Evolutionary conservation across 1,140 invertebrate genomes (phyloP).

Genomic region (Drosophila bocki): DNA sequence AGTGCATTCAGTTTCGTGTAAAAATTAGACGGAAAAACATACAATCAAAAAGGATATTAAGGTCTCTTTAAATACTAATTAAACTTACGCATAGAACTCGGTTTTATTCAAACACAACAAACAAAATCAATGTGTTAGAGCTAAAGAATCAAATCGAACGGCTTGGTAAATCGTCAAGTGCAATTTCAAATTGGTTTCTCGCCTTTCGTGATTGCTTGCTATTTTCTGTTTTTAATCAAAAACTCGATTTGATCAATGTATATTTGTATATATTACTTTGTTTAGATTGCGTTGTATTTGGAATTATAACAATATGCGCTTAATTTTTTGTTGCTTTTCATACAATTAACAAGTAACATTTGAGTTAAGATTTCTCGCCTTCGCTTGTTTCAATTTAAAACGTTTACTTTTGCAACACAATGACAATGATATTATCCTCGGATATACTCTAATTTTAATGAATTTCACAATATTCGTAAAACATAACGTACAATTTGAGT

Average conservation of each 20-base stretch:
- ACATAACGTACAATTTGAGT: conserved; percentile 65
- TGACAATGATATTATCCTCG: conserved; percentile 50
- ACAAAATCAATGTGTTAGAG: conserved; percentile 28
- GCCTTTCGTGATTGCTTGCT: conserved; percentile 56
- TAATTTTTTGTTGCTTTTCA: conserved; percentile 63
- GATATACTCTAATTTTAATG: conserved; percentile 62
- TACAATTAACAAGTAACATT: conserved; percentile 78
- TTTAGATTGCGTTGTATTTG: conserved; percentile 58
- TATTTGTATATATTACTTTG: conserved; percentile 33
- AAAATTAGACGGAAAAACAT: conserved; percentile 52
- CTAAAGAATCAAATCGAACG: conserved; percentile 22
- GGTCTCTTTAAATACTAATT: conserved; percentile 40
- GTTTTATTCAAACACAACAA: conserved; percentile 46
- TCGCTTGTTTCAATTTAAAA: conserved; percentile 58
- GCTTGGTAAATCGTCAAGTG: conserved; percentile 29
- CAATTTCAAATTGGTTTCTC: conserved; percentile 39
- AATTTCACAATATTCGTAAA: conserved; percentile 63
- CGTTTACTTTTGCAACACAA: conserved; percentile 64
- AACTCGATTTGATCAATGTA: conserved; percentile 47
- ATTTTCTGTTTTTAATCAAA: conserved; percentile 63
- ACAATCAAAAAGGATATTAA: conserved; percentile 41
- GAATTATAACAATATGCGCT: conserved; percentile 64
- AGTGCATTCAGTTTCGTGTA: conserved; percentile 58
- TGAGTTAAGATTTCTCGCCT: conserved; percentile 33
- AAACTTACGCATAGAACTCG: conserved; percentile 38